Conservation (phyloP, 2,113 vertebrate species). For the Chaetodon trifascialis region DNA sequence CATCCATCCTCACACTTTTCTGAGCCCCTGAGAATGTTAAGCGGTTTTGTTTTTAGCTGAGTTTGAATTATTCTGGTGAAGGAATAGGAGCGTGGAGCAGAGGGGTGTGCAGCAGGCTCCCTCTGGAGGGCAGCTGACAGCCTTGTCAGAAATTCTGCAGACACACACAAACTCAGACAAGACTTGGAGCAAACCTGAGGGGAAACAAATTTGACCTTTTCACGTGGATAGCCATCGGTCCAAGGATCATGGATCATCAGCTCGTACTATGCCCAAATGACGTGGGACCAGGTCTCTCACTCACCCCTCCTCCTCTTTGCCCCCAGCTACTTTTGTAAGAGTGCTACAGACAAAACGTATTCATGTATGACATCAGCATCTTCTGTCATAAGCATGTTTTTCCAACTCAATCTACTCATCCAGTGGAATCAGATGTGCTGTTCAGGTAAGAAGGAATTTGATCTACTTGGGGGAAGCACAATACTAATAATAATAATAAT, state of each 20-base stretch:
- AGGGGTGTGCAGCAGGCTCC: background rate
- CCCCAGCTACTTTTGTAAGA: background rate
- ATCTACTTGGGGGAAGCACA: background rate
- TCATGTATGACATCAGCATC: background rate
- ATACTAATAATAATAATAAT: too few species aligned
- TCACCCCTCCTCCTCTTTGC: background rate
- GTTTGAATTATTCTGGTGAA: slow-evolving; percentile 50
- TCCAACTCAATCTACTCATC: background rate
- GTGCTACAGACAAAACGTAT: background rate
- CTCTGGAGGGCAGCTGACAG: slow-evolving; percentile 15
- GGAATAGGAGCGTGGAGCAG: slow-evolving; percentile 13
- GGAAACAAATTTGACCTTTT: slow-evolving; percentile 57
- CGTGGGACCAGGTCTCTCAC: slow-evolving; percentile 10
- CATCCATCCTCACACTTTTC: slow-evolving; percentile 31
- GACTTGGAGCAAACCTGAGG: slow-evolving; percentile 12
- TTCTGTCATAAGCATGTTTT: background rate
- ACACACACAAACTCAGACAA: slow-evolving; percentile 45
- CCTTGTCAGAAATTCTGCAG: slow-evolving; percentile 60
- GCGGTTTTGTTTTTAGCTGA: slow-evolving; percentile 60
- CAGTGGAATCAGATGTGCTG: background rate
- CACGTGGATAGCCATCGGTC: slow-evolving; percentile 44
- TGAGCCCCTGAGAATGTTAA: slow-evolving; percentile 33
- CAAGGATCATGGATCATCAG: slow-evolving; percentile 34
- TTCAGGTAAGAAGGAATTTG: background rate
- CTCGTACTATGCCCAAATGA: background rate